phyloP scores from a whole-genome alignment of 1,140 invertebrate genomes.

The Telenomus remus region DNA sequence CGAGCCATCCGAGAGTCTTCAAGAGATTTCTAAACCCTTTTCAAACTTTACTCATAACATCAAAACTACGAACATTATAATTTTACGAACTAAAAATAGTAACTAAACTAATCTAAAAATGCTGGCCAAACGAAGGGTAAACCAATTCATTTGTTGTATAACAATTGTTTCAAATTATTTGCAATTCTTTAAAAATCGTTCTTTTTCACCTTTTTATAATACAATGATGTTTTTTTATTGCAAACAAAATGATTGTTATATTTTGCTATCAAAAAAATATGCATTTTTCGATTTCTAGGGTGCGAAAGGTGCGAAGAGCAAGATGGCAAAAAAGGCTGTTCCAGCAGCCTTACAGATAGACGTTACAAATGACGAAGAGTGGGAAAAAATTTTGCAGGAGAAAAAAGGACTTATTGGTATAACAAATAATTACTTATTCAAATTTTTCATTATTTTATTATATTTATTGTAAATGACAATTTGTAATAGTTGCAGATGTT shows the following conservation, averaged over 20 bases:
- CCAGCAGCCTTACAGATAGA: constrained; percentile 86
- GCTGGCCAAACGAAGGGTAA: constrained; percentile 65
- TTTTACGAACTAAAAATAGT: no score
- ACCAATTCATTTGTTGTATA: constrained; percentile 6
- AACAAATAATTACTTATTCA: no score
- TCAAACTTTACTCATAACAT: no score
- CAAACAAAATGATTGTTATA: no score
- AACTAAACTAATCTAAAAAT: no score
- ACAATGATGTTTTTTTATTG: no score
- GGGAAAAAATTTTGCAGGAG: constrained; percentile 86
- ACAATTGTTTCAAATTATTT: no score
- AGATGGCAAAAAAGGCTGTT: constrained; percentile 82
- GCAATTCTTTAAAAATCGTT: not conserved
- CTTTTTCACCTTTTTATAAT: no score
- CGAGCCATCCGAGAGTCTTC: no score
- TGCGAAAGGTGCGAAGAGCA: constrained; percentile 56
- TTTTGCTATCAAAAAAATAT: no score
- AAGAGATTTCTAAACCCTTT: no score
- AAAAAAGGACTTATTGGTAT: constrained; percentile 87
- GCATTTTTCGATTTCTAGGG: constrained; percentile 45
- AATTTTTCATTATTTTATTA: not conserved
- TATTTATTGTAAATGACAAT: constrained; percentile 22
- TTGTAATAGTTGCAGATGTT: constrained; percentile 86
- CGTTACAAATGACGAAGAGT: constrained; percentile 90
- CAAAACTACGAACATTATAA: no score